These are phyloP conservation scores for Cotesia vestalis DNA, from an alignment of 1,140 invertebrate genomes.

Conservation along the genomic window DNA sequence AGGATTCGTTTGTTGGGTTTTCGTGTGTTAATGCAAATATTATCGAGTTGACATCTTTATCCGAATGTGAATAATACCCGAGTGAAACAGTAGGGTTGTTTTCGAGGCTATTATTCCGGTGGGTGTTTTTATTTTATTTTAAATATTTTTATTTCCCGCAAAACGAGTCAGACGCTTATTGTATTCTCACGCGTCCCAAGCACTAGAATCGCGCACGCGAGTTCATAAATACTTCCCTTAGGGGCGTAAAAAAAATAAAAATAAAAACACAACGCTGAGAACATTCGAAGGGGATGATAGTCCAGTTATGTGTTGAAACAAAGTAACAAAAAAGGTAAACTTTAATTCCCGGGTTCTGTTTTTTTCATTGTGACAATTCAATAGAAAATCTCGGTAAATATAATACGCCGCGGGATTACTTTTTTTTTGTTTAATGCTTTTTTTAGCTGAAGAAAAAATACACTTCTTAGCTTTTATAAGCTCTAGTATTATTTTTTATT, in stretches of 20 bases:
- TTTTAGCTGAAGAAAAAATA: background rate
- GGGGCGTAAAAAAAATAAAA: conserved; percentile 13
- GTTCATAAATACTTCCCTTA: conserved; percentile 34
- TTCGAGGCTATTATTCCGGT: conserved; percentile 3
- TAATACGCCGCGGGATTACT: background rate
- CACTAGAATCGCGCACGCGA: conserved; percentile 17
- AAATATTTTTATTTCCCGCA: conserved; percentile 29
- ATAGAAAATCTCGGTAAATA: conserved; percentile 35
- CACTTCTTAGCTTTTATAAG: background rate
- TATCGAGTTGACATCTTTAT: too few species aligned
- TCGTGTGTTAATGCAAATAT: conserved; percentile 39
- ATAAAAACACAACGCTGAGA: conserved; percentile 1
- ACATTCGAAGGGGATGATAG: conserved; percentile 15
- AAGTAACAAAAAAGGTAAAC: conserved; percentile 31
- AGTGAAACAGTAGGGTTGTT: conserved; percentile 19
- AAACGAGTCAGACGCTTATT: conserved; percentile 28
- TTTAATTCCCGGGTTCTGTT: conserved; percentile 24
- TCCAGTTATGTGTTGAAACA: conserved; percentile 16
- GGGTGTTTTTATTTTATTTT: conserved; percentile 20
- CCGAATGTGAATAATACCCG: conserved; percentile 23
- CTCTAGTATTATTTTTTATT: background rate
- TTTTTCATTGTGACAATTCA: conserved; percentile 29
- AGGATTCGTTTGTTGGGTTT: conserved; percentile 23
- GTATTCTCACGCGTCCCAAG: conserved; percentile 22
- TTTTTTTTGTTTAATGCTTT: conserved; percentile 12